Evolutionary conservation across 2,888 invertebrate genomes (phyloP), one percentile per base, ranked within the genome.

Genomic region (Epistrophe grossulariae): DNA sequence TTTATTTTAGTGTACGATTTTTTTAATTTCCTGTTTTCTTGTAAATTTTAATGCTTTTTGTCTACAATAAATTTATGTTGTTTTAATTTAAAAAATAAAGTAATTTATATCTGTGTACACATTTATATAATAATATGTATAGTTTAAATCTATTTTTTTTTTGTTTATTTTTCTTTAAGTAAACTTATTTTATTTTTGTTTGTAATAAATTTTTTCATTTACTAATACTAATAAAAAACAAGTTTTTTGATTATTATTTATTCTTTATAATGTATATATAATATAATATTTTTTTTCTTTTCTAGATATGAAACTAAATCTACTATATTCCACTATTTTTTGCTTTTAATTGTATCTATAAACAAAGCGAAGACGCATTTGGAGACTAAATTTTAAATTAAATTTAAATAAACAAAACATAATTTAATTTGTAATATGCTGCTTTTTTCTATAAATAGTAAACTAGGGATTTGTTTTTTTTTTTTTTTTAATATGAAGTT

Each of bases 51-150:
- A 52, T 24, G 35, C 62, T 59, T 76, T 79, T 48, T 57, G 17
- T 71, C 70, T 66, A 48, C 35, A 57, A 28, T 73, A 77, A 64
- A 35, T 81, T 60, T 77, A 71, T 50, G 77, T 52, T 71, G 28
- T 81, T 81, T 77, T 73, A 73, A 77, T 78, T 55, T 85, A 81
- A 78, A 82, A 81, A 82, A 82, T 74, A 82, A 85, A 85, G 59
- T 64, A 45, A 15, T 81, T 57, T 68, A 71, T 57, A 70, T 79
- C 64, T 79, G 60, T 72, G 43, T 84, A 73, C 59, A 64, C 77
- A 80, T 73, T 76, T 77, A 84, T 79, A 66, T 73, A 64, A 70
- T 68, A 78, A 81, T 79, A 85, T 88, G 71, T 78, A 79, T 87
- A 76, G 60, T 85, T 78, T 76, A 62, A 57, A 79, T 79, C 76